phyloP scores from a whole-genome alignment of 2,888 invertebrate genomes.

The Poecilus cupreus region DNA sequence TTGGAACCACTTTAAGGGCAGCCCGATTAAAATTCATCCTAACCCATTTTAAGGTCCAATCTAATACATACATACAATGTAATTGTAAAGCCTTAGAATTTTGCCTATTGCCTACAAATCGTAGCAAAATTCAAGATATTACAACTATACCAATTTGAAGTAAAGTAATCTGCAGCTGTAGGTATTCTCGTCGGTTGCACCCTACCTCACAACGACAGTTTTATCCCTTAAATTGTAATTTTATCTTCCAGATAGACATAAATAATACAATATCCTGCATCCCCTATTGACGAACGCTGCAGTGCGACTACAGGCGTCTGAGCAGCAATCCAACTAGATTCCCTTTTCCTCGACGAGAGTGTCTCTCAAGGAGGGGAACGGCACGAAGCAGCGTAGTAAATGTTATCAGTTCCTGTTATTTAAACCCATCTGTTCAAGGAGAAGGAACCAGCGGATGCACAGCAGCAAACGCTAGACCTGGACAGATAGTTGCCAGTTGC shows the following conservation, averaged over 20 bases:
- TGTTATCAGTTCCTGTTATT: constrained; percentile 69
- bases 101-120: neutral
- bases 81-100: too few species aligned
- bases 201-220: neutral
- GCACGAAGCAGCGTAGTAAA: constrained; percentile 61
- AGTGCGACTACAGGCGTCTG: too few species aligned
- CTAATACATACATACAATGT: too few species aligned
- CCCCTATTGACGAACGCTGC: constrained; percentile 5
- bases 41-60: too few species aligned
- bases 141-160: neutral
- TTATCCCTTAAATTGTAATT: constrained; percentile 34
- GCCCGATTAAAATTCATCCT: too few species aligned
- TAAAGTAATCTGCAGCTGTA: neutral
- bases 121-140: neutral
- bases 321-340: constrained; percentile 6
- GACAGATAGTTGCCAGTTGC: constrained; percentile 30
- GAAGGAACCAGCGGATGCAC: neutral
- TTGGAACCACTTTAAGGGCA: too few species aligned
- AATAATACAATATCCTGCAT: constrained; percentile 27
- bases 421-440: constrained; percentile 67
- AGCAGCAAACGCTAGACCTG: constrained; percentile 10
- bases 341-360: constrained; percentile 17
- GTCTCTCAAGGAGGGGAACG: constrained; percentile 42
- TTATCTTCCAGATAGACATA: constrained; percentile 24
- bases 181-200: neutral